phyloP scores from a whole-genome alignment of 2,113 vertebrate species.

The Notarius lentiginosus region DNA sequence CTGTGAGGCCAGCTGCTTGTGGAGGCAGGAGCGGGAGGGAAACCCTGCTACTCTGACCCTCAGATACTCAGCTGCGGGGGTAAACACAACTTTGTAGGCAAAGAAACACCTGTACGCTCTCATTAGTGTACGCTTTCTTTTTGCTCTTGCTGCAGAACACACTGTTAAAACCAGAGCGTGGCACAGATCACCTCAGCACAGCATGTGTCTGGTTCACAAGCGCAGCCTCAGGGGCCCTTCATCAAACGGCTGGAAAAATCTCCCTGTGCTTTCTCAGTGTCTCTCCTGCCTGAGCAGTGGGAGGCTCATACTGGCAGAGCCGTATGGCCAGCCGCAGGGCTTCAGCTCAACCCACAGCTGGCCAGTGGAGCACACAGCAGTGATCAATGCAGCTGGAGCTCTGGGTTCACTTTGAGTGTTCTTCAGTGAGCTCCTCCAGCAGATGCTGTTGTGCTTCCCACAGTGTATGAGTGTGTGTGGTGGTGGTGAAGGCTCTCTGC shows the following conservation, averaged over 20 bases:
- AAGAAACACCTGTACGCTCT: constrained; percentile 11
- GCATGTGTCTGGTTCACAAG: background rate
- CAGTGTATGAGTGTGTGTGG: background rate
- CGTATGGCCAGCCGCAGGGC: constrained; percentile 1
- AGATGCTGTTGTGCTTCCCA: background rate
- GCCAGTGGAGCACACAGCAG: background rate
- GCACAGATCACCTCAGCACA: constrained; percentile 4
- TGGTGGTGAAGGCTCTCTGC: background rate
- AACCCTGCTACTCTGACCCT: constrained; percentile 28
- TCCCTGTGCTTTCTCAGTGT: background rate
- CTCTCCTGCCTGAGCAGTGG: background rate
- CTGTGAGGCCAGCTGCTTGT: constrained; percentile 65
- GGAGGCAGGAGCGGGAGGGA: constrained; percentile 22
- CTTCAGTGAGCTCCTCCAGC: background rate
- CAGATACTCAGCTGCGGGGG: background rate
- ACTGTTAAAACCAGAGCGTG: background rate
- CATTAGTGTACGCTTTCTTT: constrained; percentile 5
- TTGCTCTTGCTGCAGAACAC: background rate
- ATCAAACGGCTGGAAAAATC: constrained; percentile 6
- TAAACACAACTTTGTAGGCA: constrained; percentile 14
- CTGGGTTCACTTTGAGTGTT: background rate
- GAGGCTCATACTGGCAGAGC: constrained; percentile 2
- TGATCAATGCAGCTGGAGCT: constrained; percentile 14
- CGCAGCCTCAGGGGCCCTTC: background rate
- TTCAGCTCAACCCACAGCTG: background rate